Evolutionary conservation across 2,888 invertebrate species (phyloP), one percentile per base, ranked within the genome.

Genomic region (Liodrosophila aerea): DNA sequence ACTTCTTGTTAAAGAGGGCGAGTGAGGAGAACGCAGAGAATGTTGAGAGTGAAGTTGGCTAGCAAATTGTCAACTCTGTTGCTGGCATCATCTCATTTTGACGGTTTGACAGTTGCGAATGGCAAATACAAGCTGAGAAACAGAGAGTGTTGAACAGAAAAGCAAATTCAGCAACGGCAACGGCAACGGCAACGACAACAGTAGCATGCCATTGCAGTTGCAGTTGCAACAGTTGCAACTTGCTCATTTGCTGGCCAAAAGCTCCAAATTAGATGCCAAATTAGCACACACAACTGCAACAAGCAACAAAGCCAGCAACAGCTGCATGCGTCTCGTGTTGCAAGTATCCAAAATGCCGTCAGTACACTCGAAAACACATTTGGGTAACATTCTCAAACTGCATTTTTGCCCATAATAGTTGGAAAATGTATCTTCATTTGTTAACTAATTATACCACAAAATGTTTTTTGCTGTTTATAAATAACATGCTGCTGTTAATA

Each of bases 261-360:
- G 65, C 74, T 69, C 51, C 59, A 78, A 78, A 78, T 78, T 78
- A 85, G 85, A 83, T 76, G 78, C 66, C 73, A 78, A 78, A 78
- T 78, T 85, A 78, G 78, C 78, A 80, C 64, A 64, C 57, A 52
- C 70, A 59, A 49, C 41, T 57, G 67, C 51, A 69, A 36, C 22
- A 37, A 62, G 60, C 56, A 67, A 33, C 30, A 85, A 67, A 58
- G 61, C 63, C 64, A 57, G 71, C 67, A 59, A 41, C 15, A 16
- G 47, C 44, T 37, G 31, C 12, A 7, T n/a, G 56, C 44, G 45
- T 34, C 46, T 27, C 9, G 61, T 22, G 22, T 22, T 22, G 22
- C 22, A 22, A 22, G 22, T 22, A 5, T 4, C 2, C 22, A 22
- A 5, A 4, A 22, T 4, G 22, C 22, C 22, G 22, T 22, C 5